A percentile compares a stretch with the other conserved stretches of the same genome.
These are phyloP conservation scores for Vanessa tameamea DNA, from an alignment of 1,140 invertebrate genomes.

Conservation along the genomic window DNA sequence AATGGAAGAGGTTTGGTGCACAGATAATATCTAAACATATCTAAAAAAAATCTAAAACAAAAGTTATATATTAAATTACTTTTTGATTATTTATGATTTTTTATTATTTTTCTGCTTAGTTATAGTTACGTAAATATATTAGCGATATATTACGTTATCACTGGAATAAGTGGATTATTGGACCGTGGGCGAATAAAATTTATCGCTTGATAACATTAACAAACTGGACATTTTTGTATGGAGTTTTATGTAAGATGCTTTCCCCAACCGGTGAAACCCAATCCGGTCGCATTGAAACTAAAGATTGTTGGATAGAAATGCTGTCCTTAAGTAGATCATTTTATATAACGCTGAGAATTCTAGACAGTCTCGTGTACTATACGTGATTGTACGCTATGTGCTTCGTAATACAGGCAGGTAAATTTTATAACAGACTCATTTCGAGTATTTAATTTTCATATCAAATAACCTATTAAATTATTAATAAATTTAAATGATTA, in stretches of 20 bases:
- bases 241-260: slow-evolving; percentile 25
- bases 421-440: no score
- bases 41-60: no score
- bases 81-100: neutral
- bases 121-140: slow-evolving; percentile 1
- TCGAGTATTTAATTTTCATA: no score
- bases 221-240: slow-evolving; percentile 27
- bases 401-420: neutral
- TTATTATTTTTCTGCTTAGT: neutral
- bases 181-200: slow-evolving; percentile 66
- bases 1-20: no score
- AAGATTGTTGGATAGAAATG: slow-evolving; percentile 18
- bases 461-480: no score
- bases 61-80: neutral
- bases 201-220: slow-evolving; percentile 61
- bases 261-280: slow-evolving; percentile 17
- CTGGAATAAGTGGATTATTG: slow-evolving; percentile 57
- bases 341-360: slow-evolving; percentile 19
- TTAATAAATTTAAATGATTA: no score
- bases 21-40: no score
- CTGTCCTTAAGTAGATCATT: slow-evolving; percentile 17
- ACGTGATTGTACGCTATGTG: neutral
- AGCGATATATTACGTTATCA: slow-evolving; percentile 46
- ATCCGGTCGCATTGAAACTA: slow-evolving; percentile 18
- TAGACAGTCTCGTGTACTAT: neutral